Evolutionary conservation across 2,888 invertebrate genomes (phyloP).

Genomic region (Amiota minor): DNA sequence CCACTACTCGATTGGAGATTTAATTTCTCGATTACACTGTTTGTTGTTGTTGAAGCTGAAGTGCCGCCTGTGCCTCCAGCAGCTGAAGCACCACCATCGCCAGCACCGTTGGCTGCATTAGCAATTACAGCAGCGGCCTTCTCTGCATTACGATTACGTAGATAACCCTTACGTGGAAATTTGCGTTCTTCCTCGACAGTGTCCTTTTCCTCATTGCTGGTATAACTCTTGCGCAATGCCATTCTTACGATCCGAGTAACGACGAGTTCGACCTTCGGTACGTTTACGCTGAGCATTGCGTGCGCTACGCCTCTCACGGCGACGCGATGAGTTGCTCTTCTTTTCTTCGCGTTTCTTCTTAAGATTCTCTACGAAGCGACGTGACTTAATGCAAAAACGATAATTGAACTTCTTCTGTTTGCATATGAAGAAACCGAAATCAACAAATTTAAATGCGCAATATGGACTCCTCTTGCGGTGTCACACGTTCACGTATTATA

Average conservation of each 20-base stretch:
- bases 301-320: constrained; percentile 69
- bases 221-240: constrained; percentile 72
- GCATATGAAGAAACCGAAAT: constrained; percentile 80
- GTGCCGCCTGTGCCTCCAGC: constrained; percentile 62
- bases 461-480: constrained; percentile 80
- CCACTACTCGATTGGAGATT: constrained; percentile 71
- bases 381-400: constrained; percentile 71
- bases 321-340: constrained; percentile 65
- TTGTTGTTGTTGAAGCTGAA: constrained; percentile 68
- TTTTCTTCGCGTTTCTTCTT: constrained; percentile 73
- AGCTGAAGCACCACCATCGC: constrained; percentile 51
- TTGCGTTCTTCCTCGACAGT: constrained; percentile 72
- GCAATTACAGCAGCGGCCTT: constrained; percentile 60
- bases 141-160: constrained; percentile 71
- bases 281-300: constrained; percentile 70
- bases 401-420: constrained; percentile 73
- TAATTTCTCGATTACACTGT: constrained; percentile 67
- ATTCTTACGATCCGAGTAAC: constrained; percentile 72
- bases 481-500: constrained; percentile 70
- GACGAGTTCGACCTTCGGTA: constrained; percentile 70
- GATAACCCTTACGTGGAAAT: constrained; percentile 71
- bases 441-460: constrained; percentile 85
- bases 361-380: constrained; percentile 67
- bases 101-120: constrained; percentile 50
- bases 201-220: constrained; percentile 73